Conservation (phyloP, 2,113 vertebrate genomes). For the Scartelaos histophorus region DNA sequence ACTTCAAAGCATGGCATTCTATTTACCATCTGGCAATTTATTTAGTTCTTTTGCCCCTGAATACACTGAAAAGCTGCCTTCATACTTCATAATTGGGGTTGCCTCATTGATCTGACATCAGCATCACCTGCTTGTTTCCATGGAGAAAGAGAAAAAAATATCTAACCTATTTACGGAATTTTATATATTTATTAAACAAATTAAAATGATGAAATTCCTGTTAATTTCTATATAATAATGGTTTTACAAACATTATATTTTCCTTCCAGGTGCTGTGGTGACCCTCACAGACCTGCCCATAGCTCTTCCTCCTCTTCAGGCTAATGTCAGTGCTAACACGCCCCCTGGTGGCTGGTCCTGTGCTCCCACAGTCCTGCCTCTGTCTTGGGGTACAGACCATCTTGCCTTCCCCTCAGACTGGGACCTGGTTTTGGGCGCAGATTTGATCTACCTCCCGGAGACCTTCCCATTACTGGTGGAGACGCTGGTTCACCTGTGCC, state of each 20-base stretch:
- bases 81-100: too few relatives aligned
- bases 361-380: slow-evolving; percentile 69
- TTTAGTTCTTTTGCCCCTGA: too few relatives aligned
- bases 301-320: slow-evolving; percentile 79
- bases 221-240: background rate
- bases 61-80: too few relatives aligned
- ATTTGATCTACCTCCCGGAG: slow-evolving; percentile 83
- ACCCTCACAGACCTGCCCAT: slow-evolving; percentile 86
- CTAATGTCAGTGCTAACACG: slow-evolving; percentile 79
- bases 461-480: slow-evolving; percentile 79
- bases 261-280: slow-evolving; percentile 78
- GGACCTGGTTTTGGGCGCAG: slow-evolving; percentile 84
- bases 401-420: slow-evolving; percentile 77
- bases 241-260: background rate
- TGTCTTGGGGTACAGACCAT: slow-evolving; percentile 85
- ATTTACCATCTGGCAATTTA: too few relatives aligned
- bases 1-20: too few relatives aligned
- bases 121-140: too few relatives aligned
- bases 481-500: slow-evolving; percentile 81
- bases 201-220: too few relatives aligned
- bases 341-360: slow-evolving; percentile 59
- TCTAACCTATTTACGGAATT: too few relatives aligned
- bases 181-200: too few relatives aligned
- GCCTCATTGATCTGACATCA: too few relatives aligned
- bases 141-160: too few relatives aligned